These are phyloP conservation scores for Agrotis segetum DNA, from an alignment of 2,888 invertebrate genomes.

Conservation along the genomic window DNA sequence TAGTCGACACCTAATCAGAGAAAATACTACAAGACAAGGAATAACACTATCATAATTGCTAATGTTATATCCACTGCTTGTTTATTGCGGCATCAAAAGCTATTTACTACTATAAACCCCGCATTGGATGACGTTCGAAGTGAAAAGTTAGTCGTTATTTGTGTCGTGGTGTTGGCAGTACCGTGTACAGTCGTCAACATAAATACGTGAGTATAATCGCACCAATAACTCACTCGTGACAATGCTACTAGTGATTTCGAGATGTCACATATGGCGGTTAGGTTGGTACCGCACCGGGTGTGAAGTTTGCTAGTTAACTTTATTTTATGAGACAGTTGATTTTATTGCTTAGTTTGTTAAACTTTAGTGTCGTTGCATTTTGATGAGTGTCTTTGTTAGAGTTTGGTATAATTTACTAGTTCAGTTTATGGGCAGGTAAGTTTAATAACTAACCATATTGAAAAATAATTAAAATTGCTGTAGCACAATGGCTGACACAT, in stretches of 20 bases:
- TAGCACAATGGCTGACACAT: not conserved
- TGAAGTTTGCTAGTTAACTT: slow-evolving; percentile 4
- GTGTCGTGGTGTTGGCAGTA: slow-evolving; percentile 14
- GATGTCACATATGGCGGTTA: slow-evolving; percentile 70
- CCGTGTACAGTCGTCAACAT: slow-evolving; percentile 61
- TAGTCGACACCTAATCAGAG: slow-evolving; percentile 58
- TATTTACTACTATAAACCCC: not conserved
- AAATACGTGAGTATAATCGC: slow-evolving; percentile 68
- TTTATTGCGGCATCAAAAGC: not conserved
- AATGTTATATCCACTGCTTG: slow-evolving; percentile 29
- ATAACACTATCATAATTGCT: slow-evolving; percentile 5
- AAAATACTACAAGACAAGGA: slow-evolving; percentile 15
- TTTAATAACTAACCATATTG: not conserved
- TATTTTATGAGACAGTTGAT: slow-evolving; percentile 31
- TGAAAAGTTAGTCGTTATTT: not conserved
- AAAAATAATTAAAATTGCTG: no score
- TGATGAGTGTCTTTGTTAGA: slow-evolving; percentile 11
- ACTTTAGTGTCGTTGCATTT: slow-evolving; percentile 11
- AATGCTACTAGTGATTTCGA: slow-evolving; percentile 72
- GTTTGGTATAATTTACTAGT: slow-evolving; percentile 4
- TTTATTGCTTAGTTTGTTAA: slow-evolving; percentile 28
- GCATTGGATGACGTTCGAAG: slow-evolving; percentile 34
- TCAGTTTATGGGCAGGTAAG: slow-evolving; percentile 12
- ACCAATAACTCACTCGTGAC: slow-evolving; percentile 69
- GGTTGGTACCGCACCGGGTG: slow-evolving; percentile 55